Evolutionary conservation across 2,888 invertebrate species (phyloP).

Genomic region (Parapristionchus giblindavisi): DNA sequence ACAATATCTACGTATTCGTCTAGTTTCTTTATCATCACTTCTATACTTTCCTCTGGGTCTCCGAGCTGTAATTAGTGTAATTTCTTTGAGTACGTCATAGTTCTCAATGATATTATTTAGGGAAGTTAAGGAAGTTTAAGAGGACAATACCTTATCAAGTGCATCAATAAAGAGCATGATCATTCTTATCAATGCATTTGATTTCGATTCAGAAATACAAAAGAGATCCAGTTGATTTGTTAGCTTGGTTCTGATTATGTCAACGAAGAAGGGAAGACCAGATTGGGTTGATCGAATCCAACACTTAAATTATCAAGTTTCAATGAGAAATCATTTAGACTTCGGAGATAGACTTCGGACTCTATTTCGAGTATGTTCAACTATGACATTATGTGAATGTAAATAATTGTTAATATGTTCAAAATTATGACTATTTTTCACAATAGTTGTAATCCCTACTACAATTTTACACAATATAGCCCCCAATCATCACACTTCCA

Average conservation of each 20-base stretch:
- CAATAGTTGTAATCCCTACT: too few relatives aligned
- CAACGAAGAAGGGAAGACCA: conserved; percentile 26
- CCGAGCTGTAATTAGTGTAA: background rate
- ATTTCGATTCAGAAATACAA: conserved; percentile 28
- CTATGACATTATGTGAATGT: too few relatives aligned
- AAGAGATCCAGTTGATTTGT: conserved; percentile 1
- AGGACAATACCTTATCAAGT: conserved; percentile 13
- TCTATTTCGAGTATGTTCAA: background rate
- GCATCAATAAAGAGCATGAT: conserved; percentile 23
- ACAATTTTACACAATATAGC: too few relatives aligned
- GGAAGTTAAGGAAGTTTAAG: background rate
- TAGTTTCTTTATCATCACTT: background rate
- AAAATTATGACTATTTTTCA: too few relatives aligned
- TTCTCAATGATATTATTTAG: background rate
- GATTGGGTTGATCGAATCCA: conserved; percentile 26
- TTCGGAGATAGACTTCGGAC: background rate
- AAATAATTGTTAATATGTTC: too few relatives aligned
- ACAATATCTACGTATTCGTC: conserved; percentile 23
- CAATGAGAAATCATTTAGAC: background rate
- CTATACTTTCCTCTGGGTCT: background rate
- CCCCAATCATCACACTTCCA: too few relatives aligned
- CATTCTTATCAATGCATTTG: conserved; percentile 4
- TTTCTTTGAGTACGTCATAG: background rate
- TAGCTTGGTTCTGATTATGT: conserved; percentile 17
- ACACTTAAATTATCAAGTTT: background rate